phyloP scores from a whole-genome alignment of 2,113 vertebrate species.

The Cathartes aura region DNA sequence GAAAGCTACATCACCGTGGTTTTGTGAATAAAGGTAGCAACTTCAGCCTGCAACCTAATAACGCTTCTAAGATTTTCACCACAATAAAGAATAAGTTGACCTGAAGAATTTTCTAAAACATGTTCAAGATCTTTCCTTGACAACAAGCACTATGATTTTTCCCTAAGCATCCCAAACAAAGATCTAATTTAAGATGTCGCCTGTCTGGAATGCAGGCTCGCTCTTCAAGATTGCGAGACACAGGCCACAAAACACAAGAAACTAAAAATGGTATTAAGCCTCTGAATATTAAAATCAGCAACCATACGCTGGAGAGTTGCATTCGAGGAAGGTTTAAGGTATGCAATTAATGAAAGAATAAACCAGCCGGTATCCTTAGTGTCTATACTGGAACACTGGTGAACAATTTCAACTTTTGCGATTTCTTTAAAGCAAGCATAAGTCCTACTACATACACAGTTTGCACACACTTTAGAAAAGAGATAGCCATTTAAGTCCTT shows the following conservation, averaged over 20 bases:
- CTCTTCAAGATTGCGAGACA: not conserved
- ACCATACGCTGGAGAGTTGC: not conserved
- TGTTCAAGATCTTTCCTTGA: not conserved
- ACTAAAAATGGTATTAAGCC: slow-evolving; percentile 15
- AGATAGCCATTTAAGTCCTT: not conserved
- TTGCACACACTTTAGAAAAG: not conserved
- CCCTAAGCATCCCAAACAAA: slow-evolving; percentile 25
- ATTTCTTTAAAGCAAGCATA: not conserved
- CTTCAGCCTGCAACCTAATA: not conserved
- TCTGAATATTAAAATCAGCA: not conserved
- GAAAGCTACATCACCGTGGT: not conserved
- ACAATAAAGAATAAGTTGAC: not conserved
- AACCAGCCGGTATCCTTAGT: not conserved
- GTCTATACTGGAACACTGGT: not conserved
- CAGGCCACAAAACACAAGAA: not conserved
- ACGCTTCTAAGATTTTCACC: not conserved
- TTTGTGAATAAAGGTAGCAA: not conserved
- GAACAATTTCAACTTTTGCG: not conserved
- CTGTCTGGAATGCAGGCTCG: slow-evolving; percentile 34
- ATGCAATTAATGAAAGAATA: not conserved
- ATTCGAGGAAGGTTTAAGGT: not conserved
- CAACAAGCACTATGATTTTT: not conserved
- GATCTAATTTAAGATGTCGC: slow-evolving; percentile 55
- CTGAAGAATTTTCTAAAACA: not conserved
- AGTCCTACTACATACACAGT: not conserved